phyloP scores from a whole-genome alignment of 1,140 invertebrate species.

The Drosophila equinoxialis region DNA sequence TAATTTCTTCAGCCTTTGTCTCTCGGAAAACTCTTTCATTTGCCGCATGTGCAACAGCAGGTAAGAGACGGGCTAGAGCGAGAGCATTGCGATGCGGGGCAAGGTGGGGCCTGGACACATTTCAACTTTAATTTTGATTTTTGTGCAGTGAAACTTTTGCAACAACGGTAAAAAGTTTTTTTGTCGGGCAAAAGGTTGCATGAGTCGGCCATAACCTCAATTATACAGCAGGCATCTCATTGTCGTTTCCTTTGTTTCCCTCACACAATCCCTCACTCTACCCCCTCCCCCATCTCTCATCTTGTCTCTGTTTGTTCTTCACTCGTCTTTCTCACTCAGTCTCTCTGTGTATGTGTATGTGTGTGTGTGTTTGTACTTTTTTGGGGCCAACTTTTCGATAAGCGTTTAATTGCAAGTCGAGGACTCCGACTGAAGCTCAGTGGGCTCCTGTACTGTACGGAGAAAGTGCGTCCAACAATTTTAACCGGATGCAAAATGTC shows the following conservation, averaged over 20 bases:
- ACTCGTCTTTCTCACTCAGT: conserved; percentile 9
- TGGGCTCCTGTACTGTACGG: neutral
- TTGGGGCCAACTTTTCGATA: conserved; percentile 68
- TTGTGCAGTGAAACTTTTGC: conserved; percentile 29
- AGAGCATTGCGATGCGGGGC: neutral
- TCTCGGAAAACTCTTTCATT: conserved; percentile 36
- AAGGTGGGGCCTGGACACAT: conserved; percentile 45
- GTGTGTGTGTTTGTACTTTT: conserved; percentile 32
- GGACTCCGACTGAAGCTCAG: conserved; percentile 30
- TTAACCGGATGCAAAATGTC: conserved; percentile 75
- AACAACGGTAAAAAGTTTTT: conserved; percentile 26
- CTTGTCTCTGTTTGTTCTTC: neutral
- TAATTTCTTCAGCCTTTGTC: conserved; percentile 57
- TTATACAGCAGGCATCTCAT: conserved; percentile 62
- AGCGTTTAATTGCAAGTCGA: conserved; percentile 77
- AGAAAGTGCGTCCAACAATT: conserved; percentile 71
- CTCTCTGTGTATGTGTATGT: conserved; percentile 10
- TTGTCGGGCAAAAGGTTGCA: conserved; percentile 39
- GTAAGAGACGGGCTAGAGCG: neutral
- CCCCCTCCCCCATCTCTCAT: neutral
- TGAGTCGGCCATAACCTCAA: conserved; percentile 60
- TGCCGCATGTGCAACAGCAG: conserved; percentile 39
- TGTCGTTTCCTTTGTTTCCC: conserved; percentile 21
- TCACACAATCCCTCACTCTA: neutral
- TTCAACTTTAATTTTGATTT: conserved; percentile 53